phyloP scores from a whole-genome alignment of 2,888 invertebrate genomes.

The Achlya flavicornis region DNA sequence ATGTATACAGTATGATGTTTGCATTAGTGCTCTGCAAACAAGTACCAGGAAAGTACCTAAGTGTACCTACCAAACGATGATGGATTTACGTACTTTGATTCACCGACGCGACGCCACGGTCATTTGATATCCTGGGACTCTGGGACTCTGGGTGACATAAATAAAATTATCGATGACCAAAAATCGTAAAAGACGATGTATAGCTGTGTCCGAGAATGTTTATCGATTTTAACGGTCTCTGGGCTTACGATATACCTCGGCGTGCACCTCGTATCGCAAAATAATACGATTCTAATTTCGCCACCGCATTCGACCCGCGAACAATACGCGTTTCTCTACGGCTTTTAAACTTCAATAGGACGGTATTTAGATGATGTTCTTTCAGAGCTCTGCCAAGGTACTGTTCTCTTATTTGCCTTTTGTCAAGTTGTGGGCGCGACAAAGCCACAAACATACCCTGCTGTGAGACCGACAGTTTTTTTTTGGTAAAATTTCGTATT shows the following conservation, averaged over 20 bases:
- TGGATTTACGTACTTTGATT: constrained; percentile 48
- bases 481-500: constrained; percentile 75
- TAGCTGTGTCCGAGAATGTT: constrained; percentile 35
- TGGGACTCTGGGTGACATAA: constrained; percentile 34
- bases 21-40: constrained; percentile 51
- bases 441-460: constrained; percentile 81
- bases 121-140: constrained; percentile 38
- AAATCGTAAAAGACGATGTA: constrained; percentile 41
- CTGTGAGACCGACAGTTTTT: constrained; percentile 75
- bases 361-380: constrained; percentile 81
- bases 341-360: constrained; percentile 82
- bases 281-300: constrained; percentile 81
- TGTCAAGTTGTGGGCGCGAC: constrained; percentile 82
- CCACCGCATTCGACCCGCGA: constrained; percentile 74
- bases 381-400: constrained; percentile 56
- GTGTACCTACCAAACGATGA: constrained; percentile 26
- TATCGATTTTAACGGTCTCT: constrained; percentile 47
- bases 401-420: constrained; percentile 83
- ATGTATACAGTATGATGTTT: constrained; percentile 47
- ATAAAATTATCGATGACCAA: constrained; percentile 60
- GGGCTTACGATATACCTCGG: constrained; percentile 27
- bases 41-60: constrained; percentile 42
- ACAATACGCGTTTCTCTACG: constrained; percentile 76
- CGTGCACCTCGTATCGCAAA: constrained; percentile 46
- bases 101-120: constrained; percentile 50